phyloP scores from a whole-genome alignment of 1,140 invertebrate species.

The Drosophila sproati region DNA sequence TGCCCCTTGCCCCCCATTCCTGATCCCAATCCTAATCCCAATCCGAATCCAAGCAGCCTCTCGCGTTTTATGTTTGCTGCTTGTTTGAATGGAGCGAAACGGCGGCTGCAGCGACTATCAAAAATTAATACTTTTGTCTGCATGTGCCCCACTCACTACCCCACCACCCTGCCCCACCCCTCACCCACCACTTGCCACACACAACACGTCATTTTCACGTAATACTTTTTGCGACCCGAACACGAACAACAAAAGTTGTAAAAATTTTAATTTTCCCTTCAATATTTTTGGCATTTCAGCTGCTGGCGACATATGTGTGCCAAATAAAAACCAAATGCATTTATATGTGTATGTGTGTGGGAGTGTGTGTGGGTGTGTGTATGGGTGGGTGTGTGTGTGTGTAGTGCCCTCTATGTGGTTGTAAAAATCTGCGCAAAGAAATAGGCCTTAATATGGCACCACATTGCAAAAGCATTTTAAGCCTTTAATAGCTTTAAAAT shows the following conservation, averaged over 20 bases:
- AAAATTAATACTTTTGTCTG: slow-evolving; percentile 79
- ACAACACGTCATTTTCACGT: slow-evolving; percentile 67
- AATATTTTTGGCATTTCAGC: slow-evolving; percentile 69
- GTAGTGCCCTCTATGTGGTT: slow-evolving; percentile 14
- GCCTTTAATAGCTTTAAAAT: slow-evolving; percentile 63
- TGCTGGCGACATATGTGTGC: slow-evolving; percentile 62
- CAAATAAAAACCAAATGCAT: slow-evolving; percentile 59
- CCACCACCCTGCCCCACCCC: neutral
- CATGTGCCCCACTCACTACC: slow-evolving; percentile 17
- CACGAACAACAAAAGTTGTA: slow-evolving; percentile 75
- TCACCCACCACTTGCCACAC: neutral
- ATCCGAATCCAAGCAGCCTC: slow-evolving; percentile 1
- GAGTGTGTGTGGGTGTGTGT: slow-evolving; percentile 3
- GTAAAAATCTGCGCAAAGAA: slow-evolving; percentile 30
- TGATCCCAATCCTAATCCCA: too few species aligned
- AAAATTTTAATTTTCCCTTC: slow-evolving; percentile 77
- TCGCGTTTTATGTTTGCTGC: slow-evolving; percentile 46
- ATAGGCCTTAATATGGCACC: slow-evolving; percentile 11
- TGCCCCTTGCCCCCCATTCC: slow-evolving; percentile 24
- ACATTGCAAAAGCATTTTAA: slow-evolving; percentile 32
- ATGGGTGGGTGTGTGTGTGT: slow-evolving; percentile 12
- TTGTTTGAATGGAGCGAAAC: slow-evolving; percentile 39
- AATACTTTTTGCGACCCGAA: slow-evolving; percentile 58
- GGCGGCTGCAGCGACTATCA: slow-evolving; percentile 72
- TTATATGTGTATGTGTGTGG: slow-evolving; percentile 6